Conservation (phyloP, 2,797 vertebrate genomes). For the Diglossa cyanea region DNA sequence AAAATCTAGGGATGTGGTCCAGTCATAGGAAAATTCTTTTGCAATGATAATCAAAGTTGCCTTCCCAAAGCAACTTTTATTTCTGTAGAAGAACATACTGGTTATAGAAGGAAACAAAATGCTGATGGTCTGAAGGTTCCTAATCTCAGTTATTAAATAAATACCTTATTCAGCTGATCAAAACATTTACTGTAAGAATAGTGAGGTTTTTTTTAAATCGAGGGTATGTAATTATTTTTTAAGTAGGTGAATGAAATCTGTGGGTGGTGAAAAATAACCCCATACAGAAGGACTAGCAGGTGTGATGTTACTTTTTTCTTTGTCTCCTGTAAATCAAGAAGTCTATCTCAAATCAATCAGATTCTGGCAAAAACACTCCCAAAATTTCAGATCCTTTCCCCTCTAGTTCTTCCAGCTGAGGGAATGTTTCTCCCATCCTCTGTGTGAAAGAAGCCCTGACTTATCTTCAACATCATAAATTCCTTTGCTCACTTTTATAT, state of each 20-base stretch:
- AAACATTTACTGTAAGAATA: background rate
- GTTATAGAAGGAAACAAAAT: background rate
- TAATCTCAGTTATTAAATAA: background rate
- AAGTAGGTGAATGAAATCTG: background rate
- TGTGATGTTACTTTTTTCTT: background rate
- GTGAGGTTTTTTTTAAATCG: background rate
- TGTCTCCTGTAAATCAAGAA: background rate
- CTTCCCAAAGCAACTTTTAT: background rate
- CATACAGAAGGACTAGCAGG: background rate
- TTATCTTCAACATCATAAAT: fast-evolving
- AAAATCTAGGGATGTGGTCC: fast-evolving
- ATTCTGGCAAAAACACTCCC: background rate
- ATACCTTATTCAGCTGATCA: background rate
- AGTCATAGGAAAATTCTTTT: background rate
- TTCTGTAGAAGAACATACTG: background rate
- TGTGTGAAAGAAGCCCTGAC: background rate
- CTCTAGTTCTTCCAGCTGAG: background rate
- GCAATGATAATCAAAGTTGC: background rate
- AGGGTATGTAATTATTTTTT: background rate
- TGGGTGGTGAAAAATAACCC: background rate
- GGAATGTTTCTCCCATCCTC: background rate
- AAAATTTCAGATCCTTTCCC: background rate
- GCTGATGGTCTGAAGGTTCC: background rate
- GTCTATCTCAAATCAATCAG: background rate
- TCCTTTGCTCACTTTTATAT: background rate